Conservation (phyloP, 2,113 vertebrate species). For the Rana temporaria region DNA sequence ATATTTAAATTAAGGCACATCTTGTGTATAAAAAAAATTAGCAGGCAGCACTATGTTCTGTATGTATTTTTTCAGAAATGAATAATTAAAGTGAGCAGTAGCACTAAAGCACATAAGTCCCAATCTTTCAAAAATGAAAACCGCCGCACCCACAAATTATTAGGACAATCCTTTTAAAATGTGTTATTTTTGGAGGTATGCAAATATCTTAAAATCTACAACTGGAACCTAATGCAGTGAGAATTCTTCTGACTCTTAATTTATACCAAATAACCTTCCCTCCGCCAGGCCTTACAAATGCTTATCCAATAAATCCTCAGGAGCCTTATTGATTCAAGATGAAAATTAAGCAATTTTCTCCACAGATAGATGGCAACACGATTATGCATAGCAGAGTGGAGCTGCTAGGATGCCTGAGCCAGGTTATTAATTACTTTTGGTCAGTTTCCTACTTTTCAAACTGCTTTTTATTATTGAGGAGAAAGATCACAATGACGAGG, state of each 20-base stretch:
- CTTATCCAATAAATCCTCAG: slow-evolving; percentile 56
- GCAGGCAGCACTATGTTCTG: no score
- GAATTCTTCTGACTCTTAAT: slow-evolving; percentile 46
- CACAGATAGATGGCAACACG: slow-evolving; percentile 48
- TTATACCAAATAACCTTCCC: slow-evolving; percentile 46
- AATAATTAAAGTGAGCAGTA: no score
- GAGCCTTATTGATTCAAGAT: slow-evolving; percentile 52
- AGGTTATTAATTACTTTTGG: slow-evolving; percentile 41
- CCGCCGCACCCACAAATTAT: no score
- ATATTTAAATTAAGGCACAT: no score
- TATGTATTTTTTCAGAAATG: no score
- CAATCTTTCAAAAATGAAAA: no score
- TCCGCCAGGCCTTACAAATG: slow-evolving; percentile 48
- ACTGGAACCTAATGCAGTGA: slow-evolving; percentile 8
- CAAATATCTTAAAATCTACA: background rate
- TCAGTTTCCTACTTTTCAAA: slow-evolving; percentile 17
- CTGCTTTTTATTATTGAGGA: slow-evolving; percentile 3
- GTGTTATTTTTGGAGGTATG: no score
- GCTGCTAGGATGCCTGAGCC: slow-evolving; percentile 16
- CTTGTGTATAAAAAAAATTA: no score
- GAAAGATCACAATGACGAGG: background rate
- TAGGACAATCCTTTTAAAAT: no score
- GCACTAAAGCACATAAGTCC: no score
- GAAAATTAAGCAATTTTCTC: slow-evolving; percentile 57
- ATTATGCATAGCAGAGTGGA: slow-evolving; percentile 38